These are phyloP conservation scores for Notodonta dromedarius DNA, from an alignment of 2,888 invertebrate genomes.

Conservation along the genomic window DNA sequence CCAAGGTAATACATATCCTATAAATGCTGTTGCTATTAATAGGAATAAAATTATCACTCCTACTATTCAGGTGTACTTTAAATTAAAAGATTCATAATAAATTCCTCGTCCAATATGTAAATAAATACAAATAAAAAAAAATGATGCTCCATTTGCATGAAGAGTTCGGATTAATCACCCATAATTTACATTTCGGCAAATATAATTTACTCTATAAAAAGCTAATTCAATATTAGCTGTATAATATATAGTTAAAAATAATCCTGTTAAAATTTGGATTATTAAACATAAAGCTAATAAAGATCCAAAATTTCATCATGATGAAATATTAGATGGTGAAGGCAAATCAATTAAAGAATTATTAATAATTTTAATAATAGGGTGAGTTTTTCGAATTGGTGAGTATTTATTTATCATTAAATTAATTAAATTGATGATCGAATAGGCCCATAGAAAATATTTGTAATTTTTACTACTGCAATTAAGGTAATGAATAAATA, in stretches of 20 bases:
- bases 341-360: slow-evolving; percentile 85
- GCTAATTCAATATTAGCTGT: slow-evolving; percentile 85
- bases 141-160: slow-evolving; percentile 89
- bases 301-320: slow-evolving; percentile 89
- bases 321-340: slow-evolving; percentile 84
- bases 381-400: slow-evolving; percentile 72
- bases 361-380: slow-evolving; percentile 84
- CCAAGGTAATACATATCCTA: slow-evolving; percentile 91
- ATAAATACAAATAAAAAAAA: slow-evolving; percentile 89
- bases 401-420: slow-evolving; percentile 74
- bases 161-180: slow-evolving; percentile 87
- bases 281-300: slow-evolving; percentile 85
- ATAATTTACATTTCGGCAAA: slow-evolving; percentile 88
- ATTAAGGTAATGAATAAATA: slow-evolving; percentile 85
- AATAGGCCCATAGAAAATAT: slow-evolving; percentile 80
- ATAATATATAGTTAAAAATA: slow-evolving; percentile 89
- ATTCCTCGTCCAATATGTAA: slow-evolving; percentile 87
- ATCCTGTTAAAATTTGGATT: slow-evolving; percentile 87
- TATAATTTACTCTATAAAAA: slow-evolving; percentile 87
- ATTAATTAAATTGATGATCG: slow-evolving; percentile 58
- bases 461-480: slow-evolving; percentile 84
- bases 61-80: slow-evolving; percentile 85
- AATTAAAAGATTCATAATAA: slow-evolving; percentile 78
- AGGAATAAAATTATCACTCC: slow-evolving; percentile 87
- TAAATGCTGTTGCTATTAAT: slow-evolving; percentile 89